A percentile compares a stretch with the other conserved stretches of the same genome.
Conservation (phyloP, 2,888 invertebrate species). For the Tryphoninae sp. region DNA sequence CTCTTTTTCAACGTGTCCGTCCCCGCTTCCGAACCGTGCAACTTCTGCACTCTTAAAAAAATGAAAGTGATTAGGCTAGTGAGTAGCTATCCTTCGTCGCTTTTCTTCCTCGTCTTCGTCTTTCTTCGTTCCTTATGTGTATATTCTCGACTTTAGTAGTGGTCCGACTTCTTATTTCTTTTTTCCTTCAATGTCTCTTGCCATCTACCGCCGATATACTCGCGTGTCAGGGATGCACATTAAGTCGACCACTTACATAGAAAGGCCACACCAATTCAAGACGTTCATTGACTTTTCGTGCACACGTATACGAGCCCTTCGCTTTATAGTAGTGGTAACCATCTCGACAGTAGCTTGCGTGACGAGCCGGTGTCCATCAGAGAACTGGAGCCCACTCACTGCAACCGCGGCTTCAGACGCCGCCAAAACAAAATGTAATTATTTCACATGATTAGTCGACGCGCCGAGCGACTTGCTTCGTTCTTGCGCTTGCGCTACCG, state of each 20-base stretch:
- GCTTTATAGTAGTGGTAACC: conserved; percentile 15
- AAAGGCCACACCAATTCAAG: conserved; percentile 25
- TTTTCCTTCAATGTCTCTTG: background rate
- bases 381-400: conserved; percentile 60
- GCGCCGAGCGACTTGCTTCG: conserved; percentile 59
- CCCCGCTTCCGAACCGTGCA: conserved; percentile 47
- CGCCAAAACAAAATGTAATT: conserved; percentile 79
- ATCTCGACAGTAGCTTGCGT: conserved; percentile 71
- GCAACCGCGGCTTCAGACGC: conserved; percentile 62
- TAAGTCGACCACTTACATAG: conserved; percentile 4
- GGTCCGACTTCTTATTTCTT: background rate
- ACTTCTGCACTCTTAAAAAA: conserved; percentile 1
- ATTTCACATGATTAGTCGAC: conserved; percentile 79
- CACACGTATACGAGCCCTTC: background rate
- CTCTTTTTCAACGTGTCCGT: conserved; percentile 68
- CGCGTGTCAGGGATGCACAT: conserved; percentile 50
- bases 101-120: conserved; percentile 38
- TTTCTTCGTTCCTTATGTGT: conserved; percentile 41
- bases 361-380: conserved; percentile 77
- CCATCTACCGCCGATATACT: conserved; percentile 46
- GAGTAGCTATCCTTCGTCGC: conserved; percentile 41
- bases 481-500: conserved; percentile 41
- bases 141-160: conserved; percentile 1
- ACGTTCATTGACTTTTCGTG: conserved; percentile 7
- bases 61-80: conserved; percentile 7